Evolutionary conservation across 2,797 vertebrate genomes (phyloP), one percentile per base, ranked within the genome.

Genomic region (Uromys caudimaculatus): DNA sequence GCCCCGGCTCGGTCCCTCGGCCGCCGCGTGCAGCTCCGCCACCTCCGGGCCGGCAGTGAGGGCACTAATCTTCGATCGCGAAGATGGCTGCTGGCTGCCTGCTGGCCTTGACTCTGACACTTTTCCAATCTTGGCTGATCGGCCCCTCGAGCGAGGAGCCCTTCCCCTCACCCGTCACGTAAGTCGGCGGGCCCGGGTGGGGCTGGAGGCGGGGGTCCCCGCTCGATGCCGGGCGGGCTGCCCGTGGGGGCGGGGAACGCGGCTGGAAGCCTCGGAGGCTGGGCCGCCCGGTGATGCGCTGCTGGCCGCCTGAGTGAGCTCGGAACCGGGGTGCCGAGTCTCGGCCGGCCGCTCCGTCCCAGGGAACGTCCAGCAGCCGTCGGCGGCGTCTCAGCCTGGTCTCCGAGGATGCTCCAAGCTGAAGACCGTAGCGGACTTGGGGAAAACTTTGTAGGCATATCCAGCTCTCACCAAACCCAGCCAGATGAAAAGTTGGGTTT

Each of bases 31-130:
- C 95, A 83, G 95, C 93, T 0, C 91, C 90, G 50, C 17, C 35
- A 9, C 89, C 90, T 56, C 56, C 87, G 52, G 32, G 41, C 86
- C 56, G 41, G 41, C 50, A 38, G 85, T 79, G 96, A 95, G 83
- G 96, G 86, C 64, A 97, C 96, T 95, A 98, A 97, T 98, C 98
- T 97, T 98, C 98, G 98, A 98, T 98, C 96, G 95, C 97, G 98
- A 99, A 98, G 98, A 99, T 99, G 99, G 99, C 99, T 99, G 99
- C 99, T 98, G 98, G 98, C 99, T 99, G 99, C 98, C 98, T 98
- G 97, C 98, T 99, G 96, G 97, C 98, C 98, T 98, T 99, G 97
- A 97, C 99, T 98, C 97, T 99, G 97, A 98, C 99, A 97, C 98
- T 99, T 98, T 98, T 99, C 97, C 98, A 98, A 83, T 98, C 98